Percentiles rank a stretch among this genome's conserved stretches.
Conservation (phyloP, 35 echinoderm and acorn worm species). For the Antedon bifida region DNA sequence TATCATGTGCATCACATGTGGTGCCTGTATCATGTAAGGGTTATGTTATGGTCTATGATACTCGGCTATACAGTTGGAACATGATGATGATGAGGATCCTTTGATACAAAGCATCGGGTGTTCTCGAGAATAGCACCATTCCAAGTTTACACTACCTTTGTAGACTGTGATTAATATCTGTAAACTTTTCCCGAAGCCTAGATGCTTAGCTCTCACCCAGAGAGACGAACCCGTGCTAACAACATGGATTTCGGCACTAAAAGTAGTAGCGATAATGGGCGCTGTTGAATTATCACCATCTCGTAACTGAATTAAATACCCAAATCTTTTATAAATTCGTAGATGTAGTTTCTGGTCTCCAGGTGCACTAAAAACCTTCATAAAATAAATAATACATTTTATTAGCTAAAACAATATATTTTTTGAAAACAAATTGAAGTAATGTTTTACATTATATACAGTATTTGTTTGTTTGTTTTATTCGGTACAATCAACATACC, state of each 20-base stretch:
- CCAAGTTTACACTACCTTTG: not conserved
- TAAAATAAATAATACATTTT: not conserved
- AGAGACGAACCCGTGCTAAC: not conserved
- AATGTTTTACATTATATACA: no score
- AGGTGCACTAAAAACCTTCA: not conserved
- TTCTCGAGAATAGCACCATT: no score
- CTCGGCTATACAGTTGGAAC: no score
- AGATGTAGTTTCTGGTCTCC: not conserved
- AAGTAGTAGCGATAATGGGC: not conserved
- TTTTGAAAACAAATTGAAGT: no score
- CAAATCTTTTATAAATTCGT: not conserved
- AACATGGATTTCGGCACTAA: not conserved
- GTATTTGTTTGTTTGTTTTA: no score
- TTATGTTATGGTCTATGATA: no score
- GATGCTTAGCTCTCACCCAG: not conserved
- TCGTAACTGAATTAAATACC: not conserved
- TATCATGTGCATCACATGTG: no score
- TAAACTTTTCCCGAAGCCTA: not conserved
- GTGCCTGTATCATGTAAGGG: no score
- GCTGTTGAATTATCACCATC: not conserved
- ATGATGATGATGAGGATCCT: no score
- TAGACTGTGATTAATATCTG: not conserved
- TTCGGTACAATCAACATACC: no score
- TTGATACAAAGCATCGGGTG: no score
- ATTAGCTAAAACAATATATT: no score